Conservation (phyloP, 1,140 invertebrate species). For the Ganaspis sp. region DNA sequence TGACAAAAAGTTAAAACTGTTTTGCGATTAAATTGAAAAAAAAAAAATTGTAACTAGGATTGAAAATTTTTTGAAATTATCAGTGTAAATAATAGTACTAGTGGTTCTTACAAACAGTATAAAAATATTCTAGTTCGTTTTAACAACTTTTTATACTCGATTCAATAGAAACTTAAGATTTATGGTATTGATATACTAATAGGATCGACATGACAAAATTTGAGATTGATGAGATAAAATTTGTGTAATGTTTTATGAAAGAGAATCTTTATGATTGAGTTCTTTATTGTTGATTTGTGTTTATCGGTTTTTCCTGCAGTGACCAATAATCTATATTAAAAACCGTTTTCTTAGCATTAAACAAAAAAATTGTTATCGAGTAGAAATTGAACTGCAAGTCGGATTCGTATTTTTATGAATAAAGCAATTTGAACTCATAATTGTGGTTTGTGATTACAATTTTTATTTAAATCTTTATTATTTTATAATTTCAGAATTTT, state of each 20-base stretch:
- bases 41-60: not conserved
- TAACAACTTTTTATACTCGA: slow-evolving; percentile 17
- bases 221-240: not conserved
- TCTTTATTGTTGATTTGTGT: slow-evolving; percentile 42
- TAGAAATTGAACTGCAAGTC: slow-evolving; percentile 58
- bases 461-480: too few species aligned
- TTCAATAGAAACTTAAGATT: slow-evolving; percentile 3
- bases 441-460: not conserved
- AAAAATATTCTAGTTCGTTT: not conserved
- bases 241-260: slow-evolving; percentile 16
- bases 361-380: slow-evolving; percentile 57
- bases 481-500: too few species aligned
- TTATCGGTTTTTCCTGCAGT: slow-evolving; percentile 28
- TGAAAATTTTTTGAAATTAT: slow-evolving; percentile 7
- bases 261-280: slow-evolving; percentile 39
- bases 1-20: too few species aligned
- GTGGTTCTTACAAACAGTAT: not conserved
- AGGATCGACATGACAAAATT: not conserved
- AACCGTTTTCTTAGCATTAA: slow-evolving; percentile 48
- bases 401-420: slow-evolving; percentile 69
- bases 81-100: not conserved
- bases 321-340: slow-evolving; percentile 35
- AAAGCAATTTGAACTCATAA: slow-evolving; percentile 55
- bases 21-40: too few species aligned
- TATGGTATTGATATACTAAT: slow-evolving; percentile 4